Evolutionary conservation across 2,888 invertebrate species (phyloP).

Genomic region (Lasius fuliginosus): DNA sequence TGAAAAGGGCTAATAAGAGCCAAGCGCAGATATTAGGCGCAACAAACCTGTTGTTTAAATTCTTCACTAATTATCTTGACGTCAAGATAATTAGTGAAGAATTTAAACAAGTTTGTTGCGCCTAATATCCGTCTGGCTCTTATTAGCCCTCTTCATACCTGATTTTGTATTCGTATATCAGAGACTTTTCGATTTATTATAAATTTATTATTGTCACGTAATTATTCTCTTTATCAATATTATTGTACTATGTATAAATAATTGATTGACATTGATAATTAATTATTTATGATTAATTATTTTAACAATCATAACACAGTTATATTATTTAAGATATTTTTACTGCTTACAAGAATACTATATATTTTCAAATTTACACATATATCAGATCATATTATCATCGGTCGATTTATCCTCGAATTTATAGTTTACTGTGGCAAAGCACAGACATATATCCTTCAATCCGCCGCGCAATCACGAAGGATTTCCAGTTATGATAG

Average conservation of each 20-base stretch:
- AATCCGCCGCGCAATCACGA: slow-evolving; percentile 54
- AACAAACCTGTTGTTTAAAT: too few species aligned
- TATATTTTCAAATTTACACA: slow-evolving; percentile 5
- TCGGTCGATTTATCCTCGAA: slow-evolving; percentile 49
- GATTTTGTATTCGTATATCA: too few species aligned
- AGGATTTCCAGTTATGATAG: slow-evolving; percentile 57
- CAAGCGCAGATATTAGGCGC: too few species aligned
- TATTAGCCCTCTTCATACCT: too few species aligned
- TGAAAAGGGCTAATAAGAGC: too few species aligned
- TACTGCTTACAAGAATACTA: not conserved
- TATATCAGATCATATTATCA: slow-evolving; percentile 8
- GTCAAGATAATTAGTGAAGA: too few species aligned
- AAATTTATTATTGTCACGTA: not conserved
- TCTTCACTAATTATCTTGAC: too few species aligned
- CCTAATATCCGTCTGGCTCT: too few species aligned
- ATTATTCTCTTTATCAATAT: slow-evolving; percentile 10
- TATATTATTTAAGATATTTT: not conserved
- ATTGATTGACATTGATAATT: not conserved
- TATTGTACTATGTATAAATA: not conserved
- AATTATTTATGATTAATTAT: slow-evolving; percentile 32
- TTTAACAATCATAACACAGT: not conserved
- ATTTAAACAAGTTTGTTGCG: too few species aligned
- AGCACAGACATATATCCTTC: slow-evolving; percentile 48
- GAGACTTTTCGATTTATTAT: not conserved
- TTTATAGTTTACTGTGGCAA: slow-evolving; percentile 43